These are phyloP conservation scores for Gallinago undulata DNA, from an alignment of 2,113 vertebrate species.

Conservation along the genomic window DNA sequence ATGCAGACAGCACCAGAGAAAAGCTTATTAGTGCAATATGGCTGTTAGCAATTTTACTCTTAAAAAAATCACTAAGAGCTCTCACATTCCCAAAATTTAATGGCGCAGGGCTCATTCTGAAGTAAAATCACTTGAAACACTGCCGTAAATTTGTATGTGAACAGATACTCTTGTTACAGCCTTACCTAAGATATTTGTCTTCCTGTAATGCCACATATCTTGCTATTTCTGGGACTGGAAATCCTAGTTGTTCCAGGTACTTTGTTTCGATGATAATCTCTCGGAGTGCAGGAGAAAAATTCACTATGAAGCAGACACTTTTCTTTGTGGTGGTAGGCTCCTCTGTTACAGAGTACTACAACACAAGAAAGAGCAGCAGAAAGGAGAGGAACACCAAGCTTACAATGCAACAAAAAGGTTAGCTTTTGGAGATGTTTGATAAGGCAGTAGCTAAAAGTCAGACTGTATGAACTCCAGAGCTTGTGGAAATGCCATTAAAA, in stretches of 20 bases:
- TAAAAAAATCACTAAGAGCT: neutral
- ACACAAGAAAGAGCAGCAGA: neutral
- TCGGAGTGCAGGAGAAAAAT: conserved; percentile 81
- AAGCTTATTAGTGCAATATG: neutral
- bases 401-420: neutral
- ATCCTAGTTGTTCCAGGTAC: conserved; percentile 81
- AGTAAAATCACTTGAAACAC: neutral
- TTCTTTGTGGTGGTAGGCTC: conserved; percentile 28
- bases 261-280: conserved; percentile 87
- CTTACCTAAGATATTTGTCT: conserved; percentile 81
- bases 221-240: conserved; percentile 77
- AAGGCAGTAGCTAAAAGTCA: neutral
- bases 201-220: conserved; percentile 84
- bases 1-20: neutral
- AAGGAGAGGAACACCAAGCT: neutral
- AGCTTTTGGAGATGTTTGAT: neutral
- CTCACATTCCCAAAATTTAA: neutral
- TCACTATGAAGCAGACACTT: conserved; percentile 68
- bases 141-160: neutral
- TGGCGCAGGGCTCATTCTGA: neutral
- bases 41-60: neutral
- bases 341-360: neutral
- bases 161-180: neutral
- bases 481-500: neutral
- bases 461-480: neutral